Percentiles rank a stretch among this genome's conserved stretches.
These are phyloP conservation scores for Phlogophora meticulosa DNA, from an alignment of 2,888 invertebrate genomes.

Conservation along the genomic window DNA sequence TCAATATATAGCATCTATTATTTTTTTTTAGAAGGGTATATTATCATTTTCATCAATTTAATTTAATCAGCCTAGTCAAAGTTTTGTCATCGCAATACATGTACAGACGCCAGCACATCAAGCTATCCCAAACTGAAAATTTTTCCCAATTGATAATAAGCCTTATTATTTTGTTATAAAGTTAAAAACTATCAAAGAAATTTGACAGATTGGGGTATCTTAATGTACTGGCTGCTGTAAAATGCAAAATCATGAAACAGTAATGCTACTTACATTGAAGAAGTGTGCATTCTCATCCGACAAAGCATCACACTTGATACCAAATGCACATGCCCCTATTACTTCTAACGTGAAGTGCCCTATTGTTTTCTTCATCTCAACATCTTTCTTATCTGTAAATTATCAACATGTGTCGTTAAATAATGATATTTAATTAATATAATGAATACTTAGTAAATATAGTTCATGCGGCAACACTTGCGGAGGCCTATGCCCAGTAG, in stretches of 20 bases:
- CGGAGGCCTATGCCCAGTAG: too few relatives aligned
- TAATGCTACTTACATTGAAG: slow-evolving; percentile 79
- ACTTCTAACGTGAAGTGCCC: slow-evolving; percentile 90
- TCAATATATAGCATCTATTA: too few relatives aligned
- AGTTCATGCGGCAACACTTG: too few relatives aligned
- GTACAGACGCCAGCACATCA: too few relatives aligned
- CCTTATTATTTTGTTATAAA: too few relatives aligned
- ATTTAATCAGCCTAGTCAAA: neutral
- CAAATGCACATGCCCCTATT: slow-evolving; percentile 91
- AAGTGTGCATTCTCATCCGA: slow-evolving; percentile 88
- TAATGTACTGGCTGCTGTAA: too few relatives aligned
- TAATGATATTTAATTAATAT: neutral
- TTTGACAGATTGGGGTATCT: too few relatives aligned
- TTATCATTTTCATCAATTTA: too few relatives aligned
- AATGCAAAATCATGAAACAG: neutral
- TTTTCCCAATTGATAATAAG: too few relatives aligned
- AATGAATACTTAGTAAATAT: neutral
- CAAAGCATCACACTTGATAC: slow-evolving; percentile 89
- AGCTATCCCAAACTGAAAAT: too few relatives aligned
- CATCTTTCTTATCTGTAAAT: slow-evolving; percentile 80
- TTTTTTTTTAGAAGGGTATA: too few relatives aligned
- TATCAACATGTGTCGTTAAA: slow-evolving; percentile 20
- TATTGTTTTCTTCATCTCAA: slow-evolving; percentile 90
- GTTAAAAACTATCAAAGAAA: too few relatives aligned
- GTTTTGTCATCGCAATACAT: neutral